Base-by-base conservation (phyloP, 2,888 invertebrate genomes). In the Scrobipalpa atriplicella region DNA sequence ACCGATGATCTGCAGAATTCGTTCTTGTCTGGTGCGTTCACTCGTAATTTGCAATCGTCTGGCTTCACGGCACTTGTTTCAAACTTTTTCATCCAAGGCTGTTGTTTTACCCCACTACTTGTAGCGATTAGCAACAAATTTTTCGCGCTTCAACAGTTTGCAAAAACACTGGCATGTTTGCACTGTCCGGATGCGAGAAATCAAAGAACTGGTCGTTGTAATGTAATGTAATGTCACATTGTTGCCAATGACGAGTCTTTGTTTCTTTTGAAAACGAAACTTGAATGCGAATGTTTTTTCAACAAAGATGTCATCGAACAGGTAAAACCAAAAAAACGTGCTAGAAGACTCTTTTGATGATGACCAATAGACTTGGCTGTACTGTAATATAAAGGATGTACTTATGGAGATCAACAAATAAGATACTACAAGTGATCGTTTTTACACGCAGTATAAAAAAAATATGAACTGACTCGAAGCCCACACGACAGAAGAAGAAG, bases 1-100 rank as follows among this genome's bases (percentile, higher is more conserved):
- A 70, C 70, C 60, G 73, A 70, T 76, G 71, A 74, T 71, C 74
- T 75, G 52, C 38, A 41, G 41, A 16, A 58, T 58, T 41, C 61
- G 41, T 61, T 68, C 67, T 70, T 18, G 60, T 60, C 39, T 60
- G 11, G 39, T 61, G 51, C 61, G 41, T 64, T 69, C 61, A 19
- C 39, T 64, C 16, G 16, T 52, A 51, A 51, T 52, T 58, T 36
- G 36, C 58, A 58, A 58, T 16, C 29, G 58, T 58, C 38, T 16
- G 58, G 58, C 29, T 58, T 16, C 39, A 62, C 41, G 11, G 39
- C 62, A 62, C 43, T 62, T 58, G 8, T 8, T 62, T 58, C 13
- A 54, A 52, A 70, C 69, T 70, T 72, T 71, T 73, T 67, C 66
- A 72, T 64, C 73, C 76, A 77, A 78, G 78, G 76, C 70, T 78